phyloP scores from a whole-genome alignment of 2,797 vertebrate genomes.

The Melanotaenia maccullochi region DNA sequence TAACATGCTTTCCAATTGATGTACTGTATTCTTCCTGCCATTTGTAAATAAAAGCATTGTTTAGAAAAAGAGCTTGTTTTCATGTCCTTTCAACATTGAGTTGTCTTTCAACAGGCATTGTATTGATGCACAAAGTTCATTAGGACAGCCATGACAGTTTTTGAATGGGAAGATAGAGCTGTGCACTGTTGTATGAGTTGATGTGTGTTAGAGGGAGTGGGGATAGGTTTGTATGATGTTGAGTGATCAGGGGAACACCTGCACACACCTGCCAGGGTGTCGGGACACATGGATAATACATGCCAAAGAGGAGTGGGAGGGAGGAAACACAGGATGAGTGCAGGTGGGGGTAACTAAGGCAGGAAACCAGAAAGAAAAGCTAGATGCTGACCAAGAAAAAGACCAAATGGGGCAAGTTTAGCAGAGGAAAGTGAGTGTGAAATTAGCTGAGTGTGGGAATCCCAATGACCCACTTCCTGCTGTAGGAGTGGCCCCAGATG shows the following conservation, averaged over 20 bases:
- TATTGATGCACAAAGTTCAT: conserved; percentile 68
- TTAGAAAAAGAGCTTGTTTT: conserved; percentile 12
- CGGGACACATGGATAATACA: conserved; percentile 51
- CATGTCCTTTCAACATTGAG: conserved; percentile 25
- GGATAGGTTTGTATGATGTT: conserved; percentile 65
- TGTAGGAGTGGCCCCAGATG: conserved; percentile 16
- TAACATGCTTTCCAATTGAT: conserved; percentile 31
- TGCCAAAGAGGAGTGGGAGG: conserved; percentile 15
- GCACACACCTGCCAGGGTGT: conserved; percentile 80
- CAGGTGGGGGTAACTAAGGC: conserved; percentile 28
- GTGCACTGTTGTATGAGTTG: conserved; percentile 30
- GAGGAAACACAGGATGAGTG: background rate
- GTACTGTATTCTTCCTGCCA: conserved; percentile 52
- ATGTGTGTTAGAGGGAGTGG: conserved; percentile 34
- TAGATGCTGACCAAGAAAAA: conserved; percentile 16
- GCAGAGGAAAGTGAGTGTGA: conserved; percentile 17
- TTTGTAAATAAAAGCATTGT: conserved; percentile 76
- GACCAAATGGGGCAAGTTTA: background rate
- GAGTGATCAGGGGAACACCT: conserved; percentile 82
- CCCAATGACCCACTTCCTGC: conserved; percentile 40
- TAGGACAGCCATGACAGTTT: conserved; percentile 66
- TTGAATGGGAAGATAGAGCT: conserved; percentile 58
- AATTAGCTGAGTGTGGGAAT: conserved; percentile 46
- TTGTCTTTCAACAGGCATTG: conserved; percentile 60
- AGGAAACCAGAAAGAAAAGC: background rate